Evolutionary conservation across 2,888 invertebrate genomes (phyloP), one percentile per base, ranked within the genome.

Genomic region (Spilosoma lubricipeda): DNA sequence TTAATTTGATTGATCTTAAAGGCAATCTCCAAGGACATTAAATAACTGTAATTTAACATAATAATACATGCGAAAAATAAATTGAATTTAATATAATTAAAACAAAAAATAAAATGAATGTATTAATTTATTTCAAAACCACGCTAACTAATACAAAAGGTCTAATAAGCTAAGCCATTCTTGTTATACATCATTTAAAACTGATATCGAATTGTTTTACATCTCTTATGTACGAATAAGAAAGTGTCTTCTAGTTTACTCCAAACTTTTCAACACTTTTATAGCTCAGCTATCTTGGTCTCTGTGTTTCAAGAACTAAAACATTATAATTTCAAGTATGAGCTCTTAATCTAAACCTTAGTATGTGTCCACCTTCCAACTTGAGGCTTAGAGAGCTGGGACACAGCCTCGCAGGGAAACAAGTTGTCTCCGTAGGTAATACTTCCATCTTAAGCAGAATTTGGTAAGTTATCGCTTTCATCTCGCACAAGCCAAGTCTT

Each of bases 401-500:
- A 1, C 83, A 67, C 8, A 93, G 78, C 56, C 82, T 70, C 0
- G 84, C 77, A 0, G 91, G 90, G 4, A 89, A 86, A 72, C 80
- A 75, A 33, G 91, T 93, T 82, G 88, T 91, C 67, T 67, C 52
- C 15, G 39, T 45, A 5, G 91, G 90, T 0, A 86, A 87, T 33
- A 93, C 45, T 73, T 90, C 89, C 79, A 92, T 83, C 39, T 91
- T 83, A n/a, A 83, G 86, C 7, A 93, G 78, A 1, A 93, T 83
- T 79, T 91, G 91, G 79, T 92, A 93, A 3, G 87, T 75, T 80
- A 92, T 86, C 42, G 91, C 88, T 80, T 94, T 93, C 39, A 92
- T 77, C 80, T 93, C 93, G 74, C 91, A 91, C 18, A 93, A 84
- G 0, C 93, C 93, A 71, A 92, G 92, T 59, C 93, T 83, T 9